Conservation (phyloP, 2,113 vertebrate genomes). For the Pongo abelii region DNA sequence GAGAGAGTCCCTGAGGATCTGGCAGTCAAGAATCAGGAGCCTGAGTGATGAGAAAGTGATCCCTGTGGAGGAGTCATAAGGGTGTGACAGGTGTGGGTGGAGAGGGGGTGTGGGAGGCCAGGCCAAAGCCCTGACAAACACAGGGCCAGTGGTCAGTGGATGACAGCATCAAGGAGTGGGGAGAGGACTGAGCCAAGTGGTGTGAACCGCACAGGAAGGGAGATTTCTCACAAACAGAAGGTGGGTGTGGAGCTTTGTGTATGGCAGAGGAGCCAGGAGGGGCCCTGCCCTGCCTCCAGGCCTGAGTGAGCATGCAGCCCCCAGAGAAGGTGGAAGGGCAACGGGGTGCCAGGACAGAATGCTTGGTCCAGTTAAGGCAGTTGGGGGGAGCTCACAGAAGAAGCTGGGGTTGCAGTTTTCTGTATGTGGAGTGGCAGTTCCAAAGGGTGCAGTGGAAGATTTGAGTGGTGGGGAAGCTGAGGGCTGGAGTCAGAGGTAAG, state of each 20-base stretch:
- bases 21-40: background rate
- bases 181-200: rapidly evolving
- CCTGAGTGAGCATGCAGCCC: background rate
- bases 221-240: background rate
- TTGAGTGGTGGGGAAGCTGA: background rate
- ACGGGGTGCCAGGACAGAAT: background rate
- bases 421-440: too few species aligned
- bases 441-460: background rate
- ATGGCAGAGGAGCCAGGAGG: background rate
- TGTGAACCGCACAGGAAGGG: background rate
- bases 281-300: background rate
- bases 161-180: background rate
- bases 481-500: background rate
- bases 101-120: background rate
- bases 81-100: rapidly evolving
- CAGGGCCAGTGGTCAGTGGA: background rate
- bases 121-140: background rate
- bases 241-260: background rate
- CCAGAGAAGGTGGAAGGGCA: background rate
- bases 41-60: background rate
- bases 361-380: too few species aligned
- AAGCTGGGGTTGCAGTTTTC: background rate
- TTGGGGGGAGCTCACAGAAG: background rate
- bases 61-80: background rate
- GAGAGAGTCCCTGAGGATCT: background rate